Base-by-base conservation (phyloP, 1,140 invertebrate genomes). In the Bombus breviceps region DNA sequence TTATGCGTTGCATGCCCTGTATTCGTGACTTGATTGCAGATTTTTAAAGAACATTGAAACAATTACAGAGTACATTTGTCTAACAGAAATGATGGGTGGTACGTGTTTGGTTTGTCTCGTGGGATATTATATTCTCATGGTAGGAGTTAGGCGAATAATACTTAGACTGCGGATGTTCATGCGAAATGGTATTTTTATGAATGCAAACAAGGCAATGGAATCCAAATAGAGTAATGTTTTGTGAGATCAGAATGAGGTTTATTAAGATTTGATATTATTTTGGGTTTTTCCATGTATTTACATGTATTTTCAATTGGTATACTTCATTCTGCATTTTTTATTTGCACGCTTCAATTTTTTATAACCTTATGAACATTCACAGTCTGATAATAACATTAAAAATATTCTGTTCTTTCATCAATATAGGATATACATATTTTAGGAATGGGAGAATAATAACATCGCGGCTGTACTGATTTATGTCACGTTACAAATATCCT, bases 21-120 rank as follows among this genome's bases (percentile, higher is more conserved):
- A 41, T 41, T 37, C 12, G 12, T n/a, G 8, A 32, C 34, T 64
- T 12, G 22, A 43, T 88, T 80, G 57, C 59, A 89, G 88, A 62
- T 86, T 89, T 73, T 62, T 90, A 18, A 72, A 74, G 47, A 66
- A 81, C n/a, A 64, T 89, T 32, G 76, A 90, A 22, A 32, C 64
- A 6, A 66, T 78, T 34, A 73, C 88, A 28, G 81, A 83, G 34
- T 86, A 85, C 15, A 88, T 92, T 41, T 92, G 90, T 78, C 83
- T 92, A 13, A 87, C 87, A 15, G 92, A 92, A 69, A 62, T 89
- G 47, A n/a, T 83, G 25, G 88, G 87, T 1, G 77, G 74, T 53
- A 66, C 90, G 0, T 41, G 92, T 83, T 91, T 93, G 22, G 89
- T 93, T 39, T 94, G 93, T 71, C 86, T 93, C 39, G 57, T 69